Conservation (phyloP, 2,888 invertebrate genomes). For the Automeris io region DNA sequence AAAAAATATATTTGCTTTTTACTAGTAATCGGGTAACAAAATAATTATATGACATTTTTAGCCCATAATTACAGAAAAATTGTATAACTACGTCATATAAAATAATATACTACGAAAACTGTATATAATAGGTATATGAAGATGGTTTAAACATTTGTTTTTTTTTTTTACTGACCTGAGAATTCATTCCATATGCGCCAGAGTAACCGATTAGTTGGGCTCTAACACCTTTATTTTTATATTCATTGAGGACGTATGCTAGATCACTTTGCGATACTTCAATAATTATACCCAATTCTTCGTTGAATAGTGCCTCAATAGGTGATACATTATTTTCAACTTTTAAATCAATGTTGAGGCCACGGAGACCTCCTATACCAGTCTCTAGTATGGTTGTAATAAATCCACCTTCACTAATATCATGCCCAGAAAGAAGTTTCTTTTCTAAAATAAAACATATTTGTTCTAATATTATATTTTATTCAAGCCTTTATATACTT, state of each 20-base stretch:
- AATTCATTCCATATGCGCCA: slow-evolving; percentile 80
- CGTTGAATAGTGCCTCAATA: slow-evolving; percentile 85
- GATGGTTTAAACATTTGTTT: too few relatives aligned
- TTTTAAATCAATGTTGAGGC: slow-evolving; percentile 81
- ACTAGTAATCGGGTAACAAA: not conserved
- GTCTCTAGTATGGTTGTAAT: slow-evolving; percentile 94
- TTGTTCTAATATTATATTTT: too few relatives aligned
- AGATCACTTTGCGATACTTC: slow-evolving; percentile 80
- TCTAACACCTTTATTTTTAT: slow-evolving; percentile 77
- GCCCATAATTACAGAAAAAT: too few relatives aligned
- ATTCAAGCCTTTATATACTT: too few relatives aligned
- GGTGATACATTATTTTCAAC: slow-evolving; percentile 60
- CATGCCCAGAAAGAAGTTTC: slow-evolving; percentile 90
- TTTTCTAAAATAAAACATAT: slow-evolving; percentile 65
- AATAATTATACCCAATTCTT: slow-evolving; percentile 91
- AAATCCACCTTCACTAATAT: slow-evolving; percentile 97
- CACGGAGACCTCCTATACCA: slow-evolving; percentile 95
- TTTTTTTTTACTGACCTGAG: slow-evolving; percentile 76
- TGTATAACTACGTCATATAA: too few relatives aligned
- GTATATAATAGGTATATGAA: too few relatives aligned
- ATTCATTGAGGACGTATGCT: slow-evolving; percentile 77
- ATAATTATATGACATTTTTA: not conserved
- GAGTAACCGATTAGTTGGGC: slow-evolving; percentile 83
- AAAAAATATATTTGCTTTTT: slow-evolving; percentile 12
- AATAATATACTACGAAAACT: too few relatives aligned